These are phyloP conservation scores for Listronotus bonariensis DNA, from an alignment of 1,140 invertebrate genomes.

Conservation along the genomic window DNA sequence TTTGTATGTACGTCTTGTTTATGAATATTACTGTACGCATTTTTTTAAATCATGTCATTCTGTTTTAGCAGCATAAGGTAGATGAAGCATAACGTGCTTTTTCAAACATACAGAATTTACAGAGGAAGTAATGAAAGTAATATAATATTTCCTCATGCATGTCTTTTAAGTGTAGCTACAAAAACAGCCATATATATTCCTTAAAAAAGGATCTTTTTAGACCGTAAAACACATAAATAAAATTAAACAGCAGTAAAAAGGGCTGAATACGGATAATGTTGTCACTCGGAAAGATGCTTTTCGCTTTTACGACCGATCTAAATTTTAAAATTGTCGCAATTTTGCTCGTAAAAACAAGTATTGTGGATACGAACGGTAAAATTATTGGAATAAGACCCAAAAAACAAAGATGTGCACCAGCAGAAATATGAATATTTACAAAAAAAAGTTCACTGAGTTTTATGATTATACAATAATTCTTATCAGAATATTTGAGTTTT, in stretches of 20 bases:
- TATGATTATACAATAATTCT: too few relatives aligned
- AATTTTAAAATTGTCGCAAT: conserved; percentile 35
- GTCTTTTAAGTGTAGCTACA: conserved; percentile 22
- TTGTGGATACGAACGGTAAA: conserved; percentile 20
- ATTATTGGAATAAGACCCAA: conserved; percentile 7
- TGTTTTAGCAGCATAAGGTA: too few relatives aligned
- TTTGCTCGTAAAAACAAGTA: conserved; percentile 29
- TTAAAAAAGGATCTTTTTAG: conserved; percentile 25
- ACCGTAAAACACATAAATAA: conserved; percentile 38
- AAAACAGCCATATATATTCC: conserved; percentile 29
- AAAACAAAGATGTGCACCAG: conserved; percentile 9
- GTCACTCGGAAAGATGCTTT: conserved; percentile 35
- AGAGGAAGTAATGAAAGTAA: conserved; percentile 11
- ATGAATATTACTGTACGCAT: too few relatives aligned
- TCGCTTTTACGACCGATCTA: conserved; percentile 35
- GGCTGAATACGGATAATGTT: conserved; percentile 31
- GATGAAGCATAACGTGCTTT: too few relatives aligned
- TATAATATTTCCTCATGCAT: conserved; percentile 30
- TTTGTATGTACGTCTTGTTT: too few relatives aligned
- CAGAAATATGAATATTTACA: too few relatives aligned
- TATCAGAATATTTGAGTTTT: too few relatives aligned
- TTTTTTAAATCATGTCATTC: too few relatives aligned
- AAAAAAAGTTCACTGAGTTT: too few relatives aligned
- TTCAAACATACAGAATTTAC: too few relatives aligned
- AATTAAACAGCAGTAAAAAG: conserved; percentile 39